Percentiles rank a stretch among this genome's conserved stretches.
These are phyloP conservation scores for Chelon labrosus DNA, from an alignment of 2,797 vertebrate genomes.

Conservation along the genomic window DNA sequence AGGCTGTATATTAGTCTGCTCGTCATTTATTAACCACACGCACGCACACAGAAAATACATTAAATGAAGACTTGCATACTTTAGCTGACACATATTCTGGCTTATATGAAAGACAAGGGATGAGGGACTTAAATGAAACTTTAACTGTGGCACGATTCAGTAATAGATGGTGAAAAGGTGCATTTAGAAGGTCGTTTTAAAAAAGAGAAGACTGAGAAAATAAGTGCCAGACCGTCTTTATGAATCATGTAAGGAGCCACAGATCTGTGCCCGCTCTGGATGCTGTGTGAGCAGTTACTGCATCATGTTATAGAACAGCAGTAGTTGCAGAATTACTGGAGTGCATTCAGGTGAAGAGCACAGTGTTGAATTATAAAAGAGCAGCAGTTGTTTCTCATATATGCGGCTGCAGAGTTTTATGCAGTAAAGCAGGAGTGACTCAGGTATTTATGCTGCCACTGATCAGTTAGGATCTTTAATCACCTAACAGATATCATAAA, in stretches of 20 bases:
- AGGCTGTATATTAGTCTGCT: conserved; percentile 11
- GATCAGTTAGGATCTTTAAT: background rate
- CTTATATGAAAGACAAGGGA: no score
- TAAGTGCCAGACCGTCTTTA: background rate
- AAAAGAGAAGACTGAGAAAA: background rate
- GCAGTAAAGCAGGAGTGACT: background rate
- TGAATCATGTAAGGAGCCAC: conserved; percentile 27
- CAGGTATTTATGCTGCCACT: background rate
- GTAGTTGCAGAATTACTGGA: conserved; percentile 25
- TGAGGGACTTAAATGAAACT: background rate
- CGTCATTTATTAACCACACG: conserved; percentile 29
- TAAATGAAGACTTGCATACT: background rate
- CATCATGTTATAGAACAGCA: conserved; percentile 19
- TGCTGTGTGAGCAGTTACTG: conserved; percentile 36
- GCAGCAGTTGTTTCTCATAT: conserved; percentile 18
- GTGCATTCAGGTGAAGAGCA: conserved; percentile 23
- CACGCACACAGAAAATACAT: background rate
- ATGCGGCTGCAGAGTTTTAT: conserved; percentile 27
- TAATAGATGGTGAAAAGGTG: no score
- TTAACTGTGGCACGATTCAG: background rate
- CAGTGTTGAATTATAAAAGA: conserved; percentile 57
- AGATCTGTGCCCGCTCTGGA: conserved; percentile 4
- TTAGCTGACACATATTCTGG: background rate
- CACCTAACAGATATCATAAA: no score
- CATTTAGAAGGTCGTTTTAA: no score